phyloP scores from a whole-genome alignment of 2,113 vertebrate species.

The Zosterops lateralis region DNA sequence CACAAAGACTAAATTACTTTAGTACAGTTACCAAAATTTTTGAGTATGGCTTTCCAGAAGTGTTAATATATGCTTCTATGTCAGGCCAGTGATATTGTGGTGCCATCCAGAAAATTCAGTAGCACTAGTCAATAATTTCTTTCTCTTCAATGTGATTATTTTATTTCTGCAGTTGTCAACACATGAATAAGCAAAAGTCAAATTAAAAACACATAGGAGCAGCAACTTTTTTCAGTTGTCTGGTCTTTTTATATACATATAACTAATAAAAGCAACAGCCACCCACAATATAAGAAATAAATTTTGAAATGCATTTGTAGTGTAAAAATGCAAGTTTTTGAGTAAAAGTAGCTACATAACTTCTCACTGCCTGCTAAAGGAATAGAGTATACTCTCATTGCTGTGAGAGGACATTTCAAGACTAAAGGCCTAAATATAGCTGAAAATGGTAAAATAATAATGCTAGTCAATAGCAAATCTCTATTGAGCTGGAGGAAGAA shows the following conservation, averaged over 20 bases:
- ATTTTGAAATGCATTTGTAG: not conserved
- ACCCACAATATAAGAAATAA: not conserved
- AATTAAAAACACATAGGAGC: not conserved
- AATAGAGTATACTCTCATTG: not conserved
- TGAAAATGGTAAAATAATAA: not conserved
- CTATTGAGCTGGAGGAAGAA: not conserved
- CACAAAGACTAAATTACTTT: not conserved
- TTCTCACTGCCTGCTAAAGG: not conserved
- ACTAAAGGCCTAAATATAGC: not conserved
- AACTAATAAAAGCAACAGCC: not conserved
- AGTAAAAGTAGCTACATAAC: not conserved
- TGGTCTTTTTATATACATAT: not conserved
- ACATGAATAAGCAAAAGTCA: not conserved
- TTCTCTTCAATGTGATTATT: not conserved
- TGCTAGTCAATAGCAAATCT: not conserved
- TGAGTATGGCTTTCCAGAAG: not conserved
- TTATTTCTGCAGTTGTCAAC: not conserved
- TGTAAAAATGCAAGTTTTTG: not conserved
- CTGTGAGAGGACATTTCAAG: not conserved
- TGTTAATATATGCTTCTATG: not conserved
- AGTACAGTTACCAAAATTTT: not conserved
- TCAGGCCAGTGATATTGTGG: not conserved
- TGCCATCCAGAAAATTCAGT: not conserved
- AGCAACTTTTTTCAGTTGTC: not conserved
- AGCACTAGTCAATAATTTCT: not conserved